These are phyloP conservation scores for Spilogale gracilis DNA, from an alignment of 2,113 vertebrate genomes.

Conservation along the genomic window DNA sequence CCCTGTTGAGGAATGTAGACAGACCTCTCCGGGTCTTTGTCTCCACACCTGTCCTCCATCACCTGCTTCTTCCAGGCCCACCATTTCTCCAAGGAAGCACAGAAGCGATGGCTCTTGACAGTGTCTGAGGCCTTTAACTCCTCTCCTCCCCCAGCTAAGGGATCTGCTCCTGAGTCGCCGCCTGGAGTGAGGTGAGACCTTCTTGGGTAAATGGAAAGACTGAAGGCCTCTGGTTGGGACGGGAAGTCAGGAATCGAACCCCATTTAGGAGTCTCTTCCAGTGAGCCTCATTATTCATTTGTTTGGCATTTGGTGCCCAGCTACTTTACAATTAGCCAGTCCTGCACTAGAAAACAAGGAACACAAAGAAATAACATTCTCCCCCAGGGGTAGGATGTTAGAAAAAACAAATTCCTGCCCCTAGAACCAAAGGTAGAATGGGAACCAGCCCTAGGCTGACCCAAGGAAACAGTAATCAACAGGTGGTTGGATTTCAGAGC, in stretches of 20 bases:
- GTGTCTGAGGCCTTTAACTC: background rate
- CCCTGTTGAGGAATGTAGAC: background rate
- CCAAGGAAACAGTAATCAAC: background rate
- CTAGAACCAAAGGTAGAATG: background rate
- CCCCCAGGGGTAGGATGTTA: background rate
- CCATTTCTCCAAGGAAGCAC: background rate
- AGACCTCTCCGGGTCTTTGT: background rate
- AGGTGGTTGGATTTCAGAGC: background rate
- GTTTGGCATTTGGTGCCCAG: background rate
- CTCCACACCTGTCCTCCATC: background rate
- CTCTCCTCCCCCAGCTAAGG: background rate
- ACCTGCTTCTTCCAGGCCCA: background rate
- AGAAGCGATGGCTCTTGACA: too few relatives aligned
- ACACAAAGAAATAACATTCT: conserved; percentile 32
- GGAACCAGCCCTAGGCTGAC: background rate
- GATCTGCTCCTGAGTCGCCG: background rate
- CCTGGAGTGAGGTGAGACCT: background rate
- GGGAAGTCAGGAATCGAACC: background rate
- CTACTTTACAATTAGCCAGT: background rate
- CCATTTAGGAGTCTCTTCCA: background rate
- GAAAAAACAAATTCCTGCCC: background rate
- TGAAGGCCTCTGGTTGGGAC: background rate
- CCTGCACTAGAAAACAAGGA: background rate
- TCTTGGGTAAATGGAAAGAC: background rate
- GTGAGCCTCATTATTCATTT: background rate